phyloP scores from a whole-genome alignment of 2,113 vertebrate species.

The Redunca redunca region DNA sequence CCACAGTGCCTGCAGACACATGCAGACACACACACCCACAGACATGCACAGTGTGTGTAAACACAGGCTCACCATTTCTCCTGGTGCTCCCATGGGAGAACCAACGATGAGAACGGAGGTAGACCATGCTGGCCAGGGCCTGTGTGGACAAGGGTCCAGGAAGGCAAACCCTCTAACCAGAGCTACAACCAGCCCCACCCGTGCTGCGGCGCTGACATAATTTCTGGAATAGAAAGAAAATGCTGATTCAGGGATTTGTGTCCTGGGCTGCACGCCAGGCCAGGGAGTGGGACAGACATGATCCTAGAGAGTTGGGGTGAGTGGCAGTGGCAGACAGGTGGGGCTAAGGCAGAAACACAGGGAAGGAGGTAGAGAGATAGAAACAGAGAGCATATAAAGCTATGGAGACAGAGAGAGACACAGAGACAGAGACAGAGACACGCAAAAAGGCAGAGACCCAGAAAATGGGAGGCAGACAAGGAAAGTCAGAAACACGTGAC shows the following conservation, averaged over 20 bases:
- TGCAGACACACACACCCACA: not conserved
- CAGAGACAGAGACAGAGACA: not conserved
- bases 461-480: not conserved
- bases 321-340: not conserved
- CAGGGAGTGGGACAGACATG: not conserved
- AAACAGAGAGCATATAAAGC: not conserved
- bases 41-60: not conserved
- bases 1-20: not conserved
- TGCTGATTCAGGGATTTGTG: slow-evolving; percentile 7
- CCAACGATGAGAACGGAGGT: not conserved
- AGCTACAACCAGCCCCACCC: not conserved
- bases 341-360: not conserved
- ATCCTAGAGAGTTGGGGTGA: not conserved
- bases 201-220: not conserved
- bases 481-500: not conserved
- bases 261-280: not conserved
- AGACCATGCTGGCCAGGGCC: not conserved
- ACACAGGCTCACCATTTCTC: not conserved
- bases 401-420: not conserved
- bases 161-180: not conserved
- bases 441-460: not conserved
- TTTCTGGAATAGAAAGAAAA: not conserved
- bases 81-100: not conserved
- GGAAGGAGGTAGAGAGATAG: not conserved
- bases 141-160: not conserved